Conservation (phyloP, 1,140 invertebrate genomes). For the Aleiodes sp. region DNA sequence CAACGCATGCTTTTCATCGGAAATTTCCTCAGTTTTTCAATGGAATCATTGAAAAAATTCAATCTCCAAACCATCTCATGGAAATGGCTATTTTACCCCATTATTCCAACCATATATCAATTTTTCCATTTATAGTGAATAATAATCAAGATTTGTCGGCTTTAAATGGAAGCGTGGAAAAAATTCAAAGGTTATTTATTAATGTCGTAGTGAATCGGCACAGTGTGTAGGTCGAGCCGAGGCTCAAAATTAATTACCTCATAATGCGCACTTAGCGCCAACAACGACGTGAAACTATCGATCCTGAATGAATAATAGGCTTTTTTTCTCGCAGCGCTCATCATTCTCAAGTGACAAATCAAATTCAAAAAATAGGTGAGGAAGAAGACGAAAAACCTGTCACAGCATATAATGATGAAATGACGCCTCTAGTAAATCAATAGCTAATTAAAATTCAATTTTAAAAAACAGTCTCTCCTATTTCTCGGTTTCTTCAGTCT, state of each 20-base stretch:
- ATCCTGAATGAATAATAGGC: slow-evolving; percentile 45
- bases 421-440: neutral
- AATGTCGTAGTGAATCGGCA: neutral
- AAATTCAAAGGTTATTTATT: neutral
- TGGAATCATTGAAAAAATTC: no score
- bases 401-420: neutral
- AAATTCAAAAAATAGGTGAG: neutral
- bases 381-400: neutral
- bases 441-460: slow-evolving; percentile 1
- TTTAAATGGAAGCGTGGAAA: slow-evolving; percentile 11
- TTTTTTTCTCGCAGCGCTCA: slow-evolving; percentile 26
- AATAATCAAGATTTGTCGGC: slow-evolving; percentile 31
- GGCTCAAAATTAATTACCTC: slow-evolving; percentile 48
- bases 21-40: no score
- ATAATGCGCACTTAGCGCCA: slow-evolving; percentile 45
- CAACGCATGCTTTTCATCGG: no score
- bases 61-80: no score
- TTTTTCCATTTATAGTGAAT: no score
- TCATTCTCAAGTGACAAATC: slow-evolving; percentile 27
- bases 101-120: no score
- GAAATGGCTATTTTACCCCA: no score
- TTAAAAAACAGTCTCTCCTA: neutral
- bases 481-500: neutral
- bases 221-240: neutral
- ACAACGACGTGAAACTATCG: slow-evolving; percentile 36